Evolutionary conservation across 2,113 vertebrate genomes (phyloP).

Genomic region (Lontra canadensis): DNA sequence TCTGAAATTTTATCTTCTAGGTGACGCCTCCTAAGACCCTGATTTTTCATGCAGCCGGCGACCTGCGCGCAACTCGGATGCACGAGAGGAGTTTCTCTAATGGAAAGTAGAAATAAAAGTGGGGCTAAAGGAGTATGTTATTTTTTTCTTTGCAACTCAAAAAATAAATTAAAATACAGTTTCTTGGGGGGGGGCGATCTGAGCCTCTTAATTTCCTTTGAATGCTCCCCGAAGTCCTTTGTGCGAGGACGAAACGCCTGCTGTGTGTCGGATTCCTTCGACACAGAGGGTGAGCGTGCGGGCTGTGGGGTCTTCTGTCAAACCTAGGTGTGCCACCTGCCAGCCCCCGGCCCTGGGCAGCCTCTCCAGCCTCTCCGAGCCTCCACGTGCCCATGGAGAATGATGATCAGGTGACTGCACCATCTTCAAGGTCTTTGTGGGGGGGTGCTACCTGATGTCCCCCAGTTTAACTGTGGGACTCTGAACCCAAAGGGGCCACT

Average conservation of each 20-base stretch:
- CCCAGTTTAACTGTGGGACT: neutral
- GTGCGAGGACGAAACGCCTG: neutral
- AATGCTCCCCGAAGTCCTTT: neutral
- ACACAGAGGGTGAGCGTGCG: accelerated
- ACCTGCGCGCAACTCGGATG: neutral
- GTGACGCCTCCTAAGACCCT: neutral
- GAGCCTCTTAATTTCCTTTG: neutral
- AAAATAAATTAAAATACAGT: neutral
- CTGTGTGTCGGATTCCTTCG: neutral
- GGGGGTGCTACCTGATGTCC: neutral
- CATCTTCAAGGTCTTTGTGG: neutral
- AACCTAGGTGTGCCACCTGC: accelerated
- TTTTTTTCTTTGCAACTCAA: neutral
- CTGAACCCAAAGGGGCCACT: neutral
- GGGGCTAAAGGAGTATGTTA: neutral
- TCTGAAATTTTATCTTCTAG: conserved; percentile 10
- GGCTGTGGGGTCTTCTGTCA: neutral
- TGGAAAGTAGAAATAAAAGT: neutral
- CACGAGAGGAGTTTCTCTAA: neutral
- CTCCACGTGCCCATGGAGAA: neutral
- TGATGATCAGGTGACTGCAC: neutral
- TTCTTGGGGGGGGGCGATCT: neutral
- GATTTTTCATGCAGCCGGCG: neutral
- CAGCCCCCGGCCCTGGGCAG: neutral
- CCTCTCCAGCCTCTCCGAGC: neutral